Evolutionary conservation across 1,140 invertebrate genomes (phyloP), one percentile per base, ranked within the genome.

Genomic region (Phymastichus coffea): DNA sequence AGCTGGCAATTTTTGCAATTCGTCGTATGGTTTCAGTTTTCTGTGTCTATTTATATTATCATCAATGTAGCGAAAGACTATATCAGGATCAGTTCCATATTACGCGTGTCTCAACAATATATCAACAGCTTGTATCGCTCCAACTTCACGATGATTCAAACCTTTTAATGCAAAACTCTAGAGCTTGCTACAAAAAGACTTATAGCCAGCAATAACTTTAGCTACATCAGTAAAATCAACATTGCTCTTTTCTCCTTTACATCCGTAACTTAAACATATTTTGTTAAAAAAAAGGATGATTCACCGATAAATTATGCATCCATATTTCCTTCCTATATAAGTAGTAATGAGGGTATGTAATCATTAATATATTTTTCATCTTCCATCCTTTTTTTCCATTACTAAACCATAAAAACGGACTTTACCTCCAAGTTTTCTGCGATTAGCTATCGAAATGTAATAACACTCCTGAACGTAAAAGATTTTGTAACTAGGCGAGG

Each of bases 241-340:
- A 38, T 53, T 14, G 49, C 57, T 57, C 25, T 58, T 61, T 61
- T 61, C 57, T 6, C 17, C 19, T 49, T 64, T 64, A 14, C 53
- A 43, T 44, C 46, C 37, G 30, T 63, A 64, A 57, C 63, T 63
- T 9, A 69, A 20, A 66, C 40, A 40, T 73, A 69, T 23, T 57
- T 52, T 17, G 37, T 64, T 19, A 71, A 44, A 38, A 64, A 19
- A 41, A 51, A 58, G 28, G 66, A 64, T 52, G 65, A 67, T 63
- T 68, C 66, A 15, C 66, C 64, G 15, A 64, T 53, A 63, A 61
- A 68, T 59, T 69, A 68, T 15, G 67, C 67, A 56, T n/a, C n/a
- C n/a, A n/a, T n/a, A n/a, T n/a, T n/a, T n/a, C 68, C 66, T 48
- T 63, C 70, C 57, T 73, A 71, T 20, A 66, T 66, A 37, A 71